Evolutionary conservation across 2,888 invertebrate species (phyloP), one percentile per base, ranked within the genome.

Genomic region (Conchocele bisecta): DNA sequence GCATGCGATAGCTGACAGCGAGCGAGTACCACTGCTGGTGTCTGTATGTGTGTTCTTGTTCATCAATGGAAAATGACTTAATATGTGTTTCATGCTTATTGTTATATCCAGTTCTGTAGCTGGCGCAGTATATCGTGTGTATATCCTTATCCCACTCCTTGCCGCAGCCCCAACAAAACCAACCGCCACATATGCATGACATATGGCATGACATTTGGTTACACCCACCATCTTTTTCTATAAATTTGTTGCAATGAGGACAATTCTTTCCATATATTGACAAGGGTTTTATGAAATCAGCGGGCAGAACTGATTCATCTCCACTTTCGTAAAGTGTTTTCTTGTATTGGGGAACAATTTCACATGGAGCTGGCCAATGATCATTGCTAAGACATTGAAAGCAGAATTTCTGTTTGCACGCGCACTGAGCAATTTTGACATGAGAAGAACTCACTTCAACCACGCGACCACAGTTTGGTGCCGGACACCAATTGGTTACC

Each of bases 151-250:
- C n/a, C 59, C 54, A 82, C 7, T 26, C 7, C 28, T 64, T 64
- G 6, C 73, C 63, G 68, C 84, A 84, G 0, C 78, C 79, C 84
- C 83, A 85, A 41, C 85, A 85, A 50, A 85, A 85, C 7, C n/a
- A 15, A 6, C 59, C 41, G 4, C 74, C 71, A 60, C 85, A 85
- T 9, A 69, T 39, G 51, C 85, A 85, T 0, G 9, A 24, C 79
- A 83, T 83, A 28, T 42, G 54, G n/a, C n/a, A n/a, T n/a, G n/a
- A n/a, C n/a, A n/a, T n/a, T n/a, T n/a, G n/a, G 13, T 64, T 75
- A 58, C 83, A 83, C 0, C 83, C 83, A 17, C 79, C 83, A 26
- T 74, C 46, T 57, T 83, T 83, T 31, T 80, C 81, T 11, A 83
- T 61, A 51, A 80, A 81, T 35, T 50, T 48, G 5, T 80, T 68